These are phyloP conservation scores for Ennomos quercinarius DNA, from an alignment of 2,888 invertebrate genomes.

Conservation along the genomic window DNA sequence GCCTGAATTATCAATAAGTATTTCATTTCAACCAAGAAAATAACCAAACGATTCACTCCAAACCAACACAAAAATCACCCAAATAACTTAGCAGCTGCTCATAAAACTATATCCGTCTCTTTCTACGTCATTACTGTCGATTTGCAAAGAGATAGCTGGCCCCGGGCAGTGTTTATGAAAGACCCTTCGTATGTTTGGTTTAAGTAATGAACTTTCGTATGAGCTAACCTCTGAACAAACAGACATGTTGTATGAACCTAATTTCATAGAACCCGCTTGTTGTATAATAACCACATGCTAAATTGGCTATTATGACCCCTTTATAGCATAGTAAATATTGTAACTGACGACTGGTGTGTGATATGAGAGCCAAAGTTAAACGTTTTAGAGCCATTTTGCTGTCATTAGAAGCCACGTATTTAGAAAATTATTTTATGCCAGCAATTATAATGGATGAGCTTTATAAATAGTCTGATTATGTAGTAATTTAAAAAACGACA, in stretches of 20 bases:
- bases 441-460: no score
- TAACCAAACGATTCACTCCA: not conserved
- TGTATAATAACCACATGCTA: constrained; percentile 8
- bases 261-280: constrained; percentile 10
- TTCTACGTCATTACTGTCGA: constrained; percentile 54
- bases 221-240: constrained; percentile 26
- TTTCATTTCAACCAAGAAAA: no score
- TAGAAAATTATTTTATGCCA: not conserved
- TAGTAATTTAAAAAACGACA: no score
- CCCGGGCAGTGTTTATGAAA: constrained; percentile 55
- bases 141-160: constrained; percentile 54
- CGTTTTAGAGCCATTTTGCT: constrained; percentile 6
- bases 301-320: constrained; percentile 24
- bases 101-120: constrained; percentile 41
- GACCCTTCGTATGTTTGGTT: constrained; percentile 48
- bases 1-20: no score
- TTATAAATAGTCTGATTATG: no score
- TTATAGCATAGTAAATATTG: constrained; percentile 23
- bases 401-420: not conserved
- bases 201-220: constrained; percentile 50
- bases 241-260: constrained; percentile 9
- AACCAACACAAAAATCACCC: not conserved
- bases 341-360: constrained; percentile 14
- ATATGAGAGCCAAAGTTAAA: constrained; percentile 10
- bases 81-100: not conserved